Evolutionary conservation across 53 echinoderm and acorn worm genomes (phyloP), one percentile per base, ranked within the genome.

Genomic region (Paracentrotus lividus): DNA sequence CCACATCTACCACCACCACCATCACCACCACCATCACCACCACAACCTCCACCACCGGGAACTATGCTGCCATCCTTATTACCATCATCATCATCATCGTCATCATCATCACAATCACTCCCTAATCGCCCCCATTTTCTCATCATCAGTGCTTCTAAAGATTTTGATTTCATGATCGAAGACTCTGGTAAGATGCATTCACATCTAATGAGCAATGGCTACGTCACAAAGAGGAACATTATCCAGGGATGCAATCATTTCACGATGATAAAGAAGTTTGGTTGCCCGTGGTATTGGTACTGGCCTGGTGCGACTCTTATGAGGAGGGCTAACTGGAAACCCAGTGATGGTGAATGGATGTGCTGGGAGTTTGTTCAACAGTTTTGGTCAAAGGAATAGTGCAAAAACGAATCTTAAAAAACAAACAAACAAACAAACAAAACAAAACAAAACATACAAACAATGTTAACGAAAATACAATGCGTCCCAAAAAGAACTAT

Each of bases 341-440:
- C 81, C 1, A 77, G n/a, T 40, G 42, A 78, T 40, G 92, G 56
- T 1, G 92, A 92, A 34, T 14, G 10, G 26, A 34, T 58, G 36
- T 92, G 92, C 26, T 78, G 92, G 81, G 92, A 92, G 7, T 92
- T 92, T 78, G 92, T 92, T 81, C 81, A 81, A 14, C 81, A 81
- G 13, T 45, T 81, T 26, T 81, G 49, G n/a, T n/a, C n/a, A n/a
- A n/a, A n/a, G n/a, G 47, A 26, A 45, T 47, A n/a, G 12, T 26
- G 81, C 7, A 45, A 81, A n/a, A n/a, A n/a, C n/a, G n/a, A n/a
- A n/a, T n/a, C n/a, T n/a, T n/a, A n/a, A n/a, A n/a, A n/a, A n/a
- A n/a, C n/a, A n/a, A n/a, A n/a, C n/a, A n/a, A n/a, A n/a, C n/a
- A n/a, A n/a, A n/a, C n/a, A n/a, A n/a, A n/a, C n/a, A n/a, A n/a